These are phyloP conservation scores for Leucoraja erinaceus DNA, from an alignment of 2,113 vertebrate genomes.

Conservation along the genomic window DNA sequence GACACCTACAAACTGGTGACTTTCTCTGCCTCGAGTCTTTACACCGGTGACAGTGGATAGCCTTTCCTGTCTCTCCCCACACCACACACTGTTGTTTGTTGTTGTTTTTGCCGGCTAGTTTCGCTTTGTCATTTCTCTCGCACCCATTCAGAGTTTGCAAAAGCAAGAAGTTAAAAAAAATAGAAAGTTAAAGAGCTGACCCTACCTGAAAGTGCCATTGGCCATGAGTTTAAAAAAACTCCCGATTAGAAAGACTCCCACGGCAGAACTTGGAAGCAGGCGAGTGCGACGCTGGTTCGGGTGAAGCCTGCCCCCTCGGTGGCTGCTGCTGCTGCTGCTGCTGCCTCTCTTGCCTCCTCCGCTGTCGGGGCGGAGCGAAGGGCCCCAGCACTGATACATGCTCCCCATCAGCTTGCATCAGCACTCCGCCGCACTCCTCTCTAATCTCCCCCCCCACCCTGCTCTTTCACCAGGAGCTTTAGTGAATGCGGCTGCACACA, in stretches of 20 bases:
- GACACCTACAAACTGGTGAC: neutral
- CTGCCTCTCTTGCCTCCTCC: neutral
- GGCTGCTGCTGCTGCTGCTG: neutral
- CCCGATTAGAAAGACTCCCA: neutral
- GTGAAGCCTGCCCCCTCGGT: slow-evolving; percentile 8
- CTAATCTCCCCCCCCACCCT: neutral
- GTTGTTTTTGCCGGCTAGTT: neutral
- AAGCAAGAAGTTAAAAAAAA: neutral
- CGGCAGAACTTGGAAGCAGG: neutral
- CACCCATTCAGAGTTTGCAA: neutral
- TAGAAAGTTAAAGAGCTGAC: neutral
- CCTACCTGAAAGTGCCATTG: neutral
- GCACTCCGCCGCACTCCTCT: slow-evolving; percentile 18
- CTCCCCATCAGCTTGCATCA: slow-evolving; percentile 36
- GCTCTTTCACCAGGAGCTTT: slow-evolving; percentile 32
- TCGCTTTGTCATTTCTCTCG: neutral
- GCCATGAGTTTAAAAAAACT: neutral
- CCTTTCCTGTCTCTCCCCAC: no score
- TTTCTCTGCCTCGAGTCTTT: neutral
- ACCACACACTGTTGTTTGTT: neutral
- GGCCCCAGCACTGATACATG: neutral
- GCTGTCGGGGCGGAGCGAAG: neutral
- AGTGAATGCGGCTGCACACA: neutral
- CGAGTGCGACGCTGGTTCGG: neutral
- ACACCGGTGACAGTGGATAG: neutral